Conservation (phyloP, 2,797 vertebrate species). For the Selene dorsalis region DNA sequence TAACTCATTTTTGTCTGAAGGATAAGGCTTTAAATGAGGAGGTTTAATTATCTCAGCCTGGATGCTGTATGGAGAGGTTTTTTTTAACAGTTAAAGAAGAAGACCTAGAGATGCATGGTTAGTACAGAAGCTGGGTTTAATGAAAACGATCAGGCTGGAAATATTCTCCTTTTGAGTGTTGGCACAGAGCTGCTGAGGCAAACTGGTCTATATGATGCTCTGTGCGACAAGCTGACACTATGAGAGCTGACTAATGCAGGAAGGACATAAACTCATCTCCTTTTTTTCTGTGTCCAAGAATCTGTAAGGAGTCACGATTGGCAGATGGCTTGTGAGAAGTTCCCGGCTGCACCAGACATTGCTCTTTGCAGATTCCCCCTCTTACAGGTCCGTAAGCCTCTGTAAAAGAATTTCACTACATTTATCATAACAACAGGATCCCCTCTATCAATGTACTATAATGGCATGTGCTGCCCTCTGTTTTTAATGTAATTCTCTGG, state of each 20-base stretch:
- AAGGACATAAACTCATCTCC: conserved; percentile 14
- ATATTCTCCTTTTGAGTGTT: not conserved
- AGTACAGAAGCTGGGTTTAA: not conserved
- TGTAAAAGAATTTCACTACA: conserved; percentile 12
- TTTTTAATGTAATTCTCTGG: not conserved
- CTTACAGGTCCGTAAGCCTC: conserved; percentile 3
- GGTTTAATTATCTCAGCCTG: not conserved
- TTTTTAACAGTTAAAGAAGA: not conserved
- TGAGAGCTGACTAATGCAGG: conserved; percentile 26
- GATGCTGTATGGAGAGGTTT: not conserved
- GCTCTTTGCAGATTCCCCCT: conserved; percentile 25
- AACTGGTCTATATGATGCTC: not conserved
- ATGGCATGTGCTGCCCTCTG: not conserved
- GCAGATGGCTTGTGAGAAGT: conserved; percentile 57
- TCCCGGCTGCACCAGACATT: conserved; percentile 32
- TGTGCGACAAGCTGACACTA: not conserved
- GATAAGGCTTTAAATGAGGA: not conserved
- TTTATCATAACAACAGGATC: conserved; percentile 34
- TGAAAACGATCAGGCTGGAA: conserved; percentile 14
- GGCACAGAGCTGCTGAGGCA: not conserved
- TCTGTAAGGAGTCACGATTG: conserved; percentile 46
- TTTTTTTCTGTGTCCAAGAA: conserved; percentile 5
- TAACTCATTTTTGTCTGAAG: not conserved
- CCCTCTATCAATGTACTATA: not conserved
- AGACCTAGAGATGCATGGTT: not conserved